These are phyloP conservation scores for Catharus fuscescens DNA, from an alignment of 2,113 vertebrate species.

Conservation along the genomic window DNA sequence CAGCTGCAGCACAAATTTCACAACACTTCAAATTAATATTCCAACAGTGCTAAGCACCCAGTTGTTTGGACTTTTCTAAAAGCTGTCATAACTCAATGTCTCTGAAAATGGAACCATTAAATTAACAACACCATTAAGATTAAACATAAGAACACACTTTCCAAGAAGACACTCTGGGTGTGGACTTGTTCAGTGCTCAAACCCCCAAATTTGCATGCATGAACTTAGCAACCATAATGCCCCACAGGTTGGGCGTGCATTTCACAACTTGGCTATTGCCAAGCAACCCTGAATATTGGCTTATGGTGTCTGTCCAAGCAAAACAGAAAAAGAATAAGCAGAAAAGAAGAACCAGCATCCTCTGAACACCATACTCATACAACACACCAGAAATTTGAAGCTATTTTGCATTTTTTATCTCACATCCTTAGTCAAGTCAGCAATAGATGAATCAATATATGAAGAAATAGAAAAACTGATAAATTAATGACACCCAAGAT, in stretches of 20 bases:
- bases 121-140: constrained; percentile 3
- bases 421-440: not conserved
- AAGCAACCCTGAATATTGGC: not conserved
- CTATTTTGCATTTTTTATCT: not conserved
- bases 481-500: not conserved
- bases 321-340: not conserved
- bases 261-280: not conserved
- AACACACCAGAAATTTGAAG: not conserved
- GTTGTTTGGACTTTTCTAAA: not conserved
- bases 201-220: not conserved
- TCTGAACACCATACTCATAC: not conserved
- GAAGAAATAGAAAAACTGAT: not conserved
- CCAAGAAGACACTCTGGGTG: constrained; percentile 22
- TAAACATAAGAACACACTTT: constrained; percentile 10
- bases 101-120: constrained; percentile 24
- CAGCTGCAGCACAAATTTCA: not conserved
- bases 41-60: not conserved
- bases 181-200: not conserved
- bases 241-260: constrained; percentile 34
- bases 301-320: not conserved
- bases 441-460: not conserved
- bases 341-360: not conserved
- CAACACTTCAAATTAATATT: not conserved
- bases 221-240: constrained; percentile 24
- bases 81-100: not conserved